phyloP scores from a whole-genome alignment of 2,888 invertebrate genomes.

The Phragmatobia fuliginosa region DNA sequence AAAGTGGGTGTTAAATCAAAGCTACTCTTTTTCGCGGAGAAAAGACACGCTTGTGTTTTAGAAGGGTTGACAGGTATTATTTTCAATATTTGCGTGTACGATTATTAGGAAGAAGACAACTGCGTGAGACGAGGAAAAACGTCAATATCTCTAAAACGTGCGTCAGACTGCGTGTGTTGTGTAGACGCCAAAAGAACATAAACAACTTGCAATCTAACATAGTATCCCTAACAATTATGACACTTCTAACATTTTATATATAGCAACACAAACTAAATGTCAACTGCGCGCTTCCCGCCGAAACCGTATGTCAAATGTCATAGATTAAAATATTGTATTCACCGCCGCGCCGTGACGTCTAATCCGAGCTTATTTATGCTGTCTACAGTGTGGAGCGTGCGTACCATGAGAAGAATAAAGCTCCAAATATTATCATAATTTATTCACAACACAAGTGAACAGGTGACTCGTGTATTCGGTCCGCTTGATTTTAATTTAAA shows the following conservation, averaged over 20 bases:
- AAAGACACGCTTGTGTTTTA: too few species aligned
- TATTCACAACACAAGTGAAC: constrained; percentile 14
- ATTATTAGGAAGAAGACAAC: too few species aligned
- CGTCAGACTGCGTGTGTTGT: neutral
- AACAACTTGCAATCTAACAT: neutral
- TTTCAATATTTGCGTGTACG: too few species aligned
- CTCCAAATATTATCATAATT: constrained; percentile 7
- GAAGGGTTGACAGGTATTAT: too few species aligned
- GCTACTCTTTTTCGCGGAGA: too few species aligned
- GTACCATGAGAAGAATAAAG: neutral
- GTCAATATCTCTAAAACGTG: too few species aligned
- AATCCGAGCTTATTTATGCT: constrained; percentile 1
- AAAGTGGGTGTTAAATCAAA: too few species aligned
- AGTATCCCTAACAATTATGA: too few species aligned
- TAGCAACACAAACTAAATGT: neutral
- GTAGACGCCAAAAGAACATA: neutral
- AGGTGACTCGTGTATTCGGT: constrained; percentile 1
- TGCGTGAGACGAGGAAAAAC: too few species aligned
- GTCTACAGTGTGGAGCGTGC: neutral
- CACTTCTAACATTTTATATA: neutral
- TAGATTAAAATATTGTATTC: neutral
- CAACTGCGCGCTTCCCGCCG: neutral
- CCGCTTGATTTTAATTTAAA: constrained; percentile 5
- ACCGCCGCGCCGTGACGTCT: neutral
- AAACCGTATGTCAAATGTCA: neutral